These are phyloP conservation scores for Hippopotamyrus pictus DNA, from an alignment of 2,797 vertebrate species.

Conservation along the genomic window DNA sequence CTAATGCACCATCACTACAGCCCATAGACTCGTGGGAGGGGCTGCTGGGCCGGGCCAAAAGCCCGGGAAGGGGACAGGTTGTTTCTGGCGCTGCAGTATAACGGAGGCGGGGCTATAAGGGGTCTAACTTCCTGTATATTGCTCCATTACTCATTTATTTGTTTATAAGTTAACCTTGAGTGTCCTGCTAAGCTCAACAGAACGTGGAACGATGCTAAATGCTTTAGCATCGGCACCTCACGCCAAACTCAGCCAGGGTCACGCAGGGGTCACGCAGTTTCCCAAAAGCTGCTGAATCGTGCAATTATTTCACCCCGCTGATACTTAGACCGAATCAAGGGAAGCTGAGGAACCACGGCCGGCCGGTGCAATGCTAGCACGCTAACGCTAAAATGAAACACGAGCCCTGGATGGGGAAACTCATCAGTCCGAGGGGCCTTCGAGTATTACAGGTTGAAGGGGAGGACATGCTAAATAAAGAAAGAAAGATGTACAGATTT, in stretches of 20 bases:
- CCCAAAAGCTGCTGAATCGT: background rate
- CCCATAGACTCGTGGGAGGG: background rate
- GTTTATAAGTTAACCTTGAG: slow-evolving; percentile 11
- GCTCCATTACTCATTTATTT: background rate
- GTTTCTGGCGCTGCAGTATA: background rate
- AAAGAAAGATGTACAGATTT: background rate
- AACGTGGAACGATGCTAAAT: slow-evolving; percentile 37
- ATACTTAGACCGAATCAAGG: background rate
- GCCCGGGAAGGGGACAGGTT: background rate
- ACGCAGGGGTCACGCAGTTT: background rate
- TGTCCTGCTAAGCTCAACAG: slow-evolving; percentile 37
- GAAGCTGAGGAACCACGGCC: background rate
- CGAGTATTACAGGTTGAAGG: background rate
- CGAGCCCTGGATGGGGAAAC: background rate
- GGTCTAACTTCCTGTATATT: background rate
- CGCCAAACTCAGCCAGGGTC: background rate
- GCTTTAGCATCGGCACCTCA: slow-evolving; percentile 11
- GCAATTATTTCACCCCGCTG: background rate
- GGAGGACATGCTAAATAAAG: background rate
- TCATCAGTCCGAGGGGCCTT: background rate
- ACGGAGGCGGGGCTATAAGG: background rate
- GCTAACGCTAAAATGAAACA: background rate
- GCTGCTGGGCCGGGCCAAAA: background rate
- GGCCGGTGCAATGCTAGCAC: background rate
- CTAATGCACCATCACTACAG: background rate